Evolutionary conservation across 2,113 vertebrate genomes (phyloP).

Genomic region (Chelonoidis abingdonii): DNA sequence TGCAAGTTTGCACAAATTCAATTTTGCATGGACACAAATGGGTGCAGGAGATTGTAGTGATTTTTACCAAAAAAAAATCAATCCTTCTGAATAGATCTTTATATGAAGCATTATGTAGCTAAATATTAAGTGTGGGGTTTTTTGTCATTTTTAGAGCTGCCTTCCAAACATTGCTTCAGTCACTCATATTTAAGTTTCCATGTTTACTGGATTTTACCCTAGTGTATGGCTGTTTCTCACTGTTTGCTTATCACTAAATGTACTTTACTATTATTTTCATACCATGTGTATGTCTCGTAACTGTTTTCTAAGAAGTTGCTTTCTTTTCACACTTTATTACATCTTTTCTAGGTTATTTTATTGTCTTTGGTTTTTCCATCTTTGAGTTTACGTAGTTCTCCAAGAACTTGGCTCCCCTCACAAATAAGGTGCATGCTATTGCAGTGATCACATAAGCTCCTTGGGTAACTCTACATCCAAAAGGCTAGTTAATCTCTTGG

Average conservation of each 20-base stretch:
- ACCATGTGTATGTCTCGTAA: background rate
- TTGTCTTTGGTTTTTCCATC: background rate
- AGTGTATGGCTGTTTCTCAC: background rate
- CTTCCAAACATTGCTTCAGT: background rate
- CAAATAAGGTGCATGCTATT: background rate
- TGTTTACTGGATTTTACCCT: background rate
- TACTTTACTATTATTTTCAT: background rate
- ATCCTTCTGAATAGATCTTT: background rate
- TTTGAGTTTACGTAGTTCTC: background rate
- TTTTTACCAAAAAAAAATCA: background rate
- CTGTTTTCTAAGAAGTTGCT: background rate
- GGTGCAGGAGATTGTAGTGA: background rate
- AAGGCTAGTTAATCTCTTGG: background rate
- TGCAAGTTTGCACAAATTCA: background rate
- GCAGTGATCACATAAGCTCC: background rate
- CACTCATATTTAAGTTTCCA: background rate
- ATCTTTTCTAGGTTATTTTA: background rate
- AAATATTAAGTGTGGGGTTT: rapidly evolving
- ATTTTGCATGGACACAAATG: background rate
- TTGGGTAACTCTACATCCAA: background rate
- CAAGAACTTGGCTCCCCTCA: background rate
- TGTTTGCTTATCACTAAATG: background rate
- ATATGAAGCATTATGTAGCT: background rate
- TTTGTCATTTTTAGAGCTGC: background rate
- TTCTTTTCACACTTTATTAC: background rate